A percentile compares a stretch with the other conserved stretches of the same genome.
phyloP scores from a whole-genome alignment of 2,888 invertebrate species.

The Coleophora deauratella region DNA sequence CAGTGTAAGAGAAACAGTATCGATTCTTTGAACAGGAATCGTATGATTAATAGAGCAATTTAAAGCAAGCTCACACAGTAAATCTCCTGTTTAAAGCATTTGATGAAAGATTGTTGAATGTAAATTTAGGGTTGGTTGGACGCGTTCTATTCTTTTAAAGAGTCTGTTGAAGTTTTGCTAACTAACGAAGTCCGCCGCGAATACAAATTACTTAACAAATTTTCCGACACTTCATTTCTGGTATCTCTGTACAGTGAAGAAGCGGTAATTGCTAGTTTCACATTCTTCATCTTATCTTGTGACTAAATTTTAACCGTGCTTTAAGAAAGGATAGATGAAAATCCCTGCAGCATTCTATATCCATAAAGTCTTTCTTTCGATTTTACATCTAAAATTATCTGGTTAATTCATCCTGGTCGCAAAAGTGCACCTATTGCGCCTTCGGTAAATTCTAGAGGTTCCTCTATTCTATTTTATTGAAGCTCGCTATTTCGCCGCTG shows the following conservation, averaged over 20 bases:
- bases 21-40: too few relatives aligned
- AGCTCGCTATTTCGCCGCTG: slow-evolving; percentile 29
- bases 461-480: slow-evolving; percentile 40
- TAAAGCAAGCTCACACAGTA: too few relatives aligned
- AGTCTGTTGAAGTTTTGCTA: slow-evolving; percentile 47
- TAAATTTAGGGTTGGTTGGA: slow-evolving; percentile 34
- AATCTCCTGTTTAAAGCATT: too few relatives aligned
- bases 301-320: too few relatives aligned
- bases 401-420: slow-evolving; percentile 38
- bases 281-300: too few relatives aligned
- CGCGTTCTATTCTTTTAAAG: slow-evolving; percentile 37
- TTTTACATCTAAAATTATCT: slow-evolving; percentile 10
- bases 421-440: slow-evolving; percentile 30
- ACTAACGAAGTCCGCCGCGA: slow-evolving; percentile 52
- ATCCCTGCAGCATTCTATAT: too few relatives aligned
- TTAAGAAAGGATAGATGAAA: too few relatives aligned
- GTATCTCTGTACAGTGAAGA: too few relatives aligned
- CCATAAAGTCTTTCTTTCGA: too few relatives aligned
- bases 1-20: too few relatives aligned
- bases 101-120: not conserved
- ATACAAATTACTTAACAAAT: slow-evolving; percentile 52
- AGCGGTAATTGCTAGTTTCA: too few relatives aligned
- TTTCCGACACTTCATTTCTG: slow-evolving; percentile 17
- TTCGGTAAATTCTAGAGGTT: slow-evolving; percentile 28
- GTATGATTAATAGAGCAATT: too few relatives aligned